Base-by-base conservation (phyloP, 2,888 invertebrate species). In the Himalopsyche anomala region DNA sequence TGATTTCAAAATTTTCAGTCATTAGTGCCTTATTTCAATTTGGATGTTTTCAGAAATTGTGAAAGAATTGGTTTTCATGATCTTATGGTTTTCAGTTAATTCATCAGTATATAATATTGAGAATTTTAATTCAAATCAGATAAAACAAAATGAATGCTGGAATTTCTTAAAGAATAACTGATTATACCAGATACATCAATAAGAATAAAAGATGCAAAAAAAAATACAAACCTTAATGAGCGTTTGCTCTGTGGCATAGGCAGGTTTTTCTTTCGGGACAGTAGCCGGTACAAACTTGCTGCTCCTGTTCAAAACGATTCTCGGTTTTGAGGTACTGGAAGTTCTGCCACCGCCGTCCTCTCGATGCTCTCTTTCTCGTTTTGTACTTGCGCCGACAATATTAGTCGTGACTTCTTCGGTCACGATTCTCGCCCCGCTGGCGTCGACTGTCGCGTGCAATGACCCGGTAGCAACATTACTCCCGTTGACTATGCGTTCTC, bases 161-260 rank as follows among this genome's bases (percentile, higher is more conserved):
- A 5, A 5, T 5, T 42, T 42, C 8, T 42, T 15, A 51, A 5
- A 51, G 12, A 15, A 51, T 51, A 51, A 51, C 15, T 5, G 4
- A 51, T 0, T 51, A 51, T 51, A 3, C 12, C 15, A 15, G 51
- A 51, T 15, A 15, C 3, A 3, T 4, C 3, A 4, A 51, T 5
- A 15, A 51, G 51, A 51, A 15, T 51, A 51, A 3, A 12, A 51
- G 17, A 36, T 28, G 3, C 4, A 11, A 15, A 80, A 69, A 8
- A 56, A 56, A 56, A 55, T 55, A 5, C 62, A 19, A 62, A 92
- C 93, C 92, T 93, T 93, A 15, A 92, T 92, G 0, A 93, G 91
- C 0, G 93, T 93, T 54, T 93, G 93, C 86, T 93, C 93, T 15
- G 87, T 88, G 45, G 38, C 90, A 89, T 86, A 85, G 4, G 90